These are phyloP conservation scores for Chloroceryle inda DNA, from an alignment of 2,797 vertebrate genomes.

Conservation along the genomic window DNA sequence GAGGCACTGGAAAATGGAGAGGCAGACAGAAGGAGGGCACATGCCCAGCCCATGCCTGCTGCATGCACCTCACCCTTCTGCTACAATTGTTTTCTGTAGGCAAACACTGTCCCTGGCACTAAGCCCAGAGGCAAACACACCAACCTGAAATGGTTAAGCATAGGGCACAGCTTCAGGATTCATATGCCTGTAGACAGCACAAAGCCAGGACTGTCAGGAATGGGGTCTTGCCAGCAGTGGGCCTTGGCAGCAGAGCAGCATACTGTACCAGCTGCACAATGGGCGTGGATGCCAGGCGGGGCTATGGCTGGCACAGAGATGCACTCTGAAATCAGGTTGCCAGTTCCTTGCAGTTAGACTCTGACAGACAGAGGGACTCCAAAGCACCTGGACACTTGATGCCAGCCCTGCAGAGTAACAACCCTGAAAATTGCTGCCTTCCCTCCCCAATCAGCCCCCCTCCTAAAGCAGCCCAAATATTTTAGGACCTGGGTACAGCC, in stretches of 20 bases:
- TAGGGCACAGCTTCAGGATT: slow-evolving; percentile 35
- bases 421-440: slow-evolving; percentile 5
- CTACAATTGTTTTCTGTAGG: rapidly evolving
- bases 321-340: not conserved
- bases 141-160: slow-evolving; percentile 36
- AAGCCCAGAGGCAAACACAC: rapidly evolving
- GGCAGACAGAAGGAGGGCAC: not conserved
- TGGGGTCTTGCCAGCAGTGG: slow-evolving; percentile 29
- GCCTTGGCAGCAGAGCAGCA: not conserved
- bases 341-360: not conserved
- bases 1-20: not conserved
- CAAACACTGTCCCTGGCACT: not conserved
- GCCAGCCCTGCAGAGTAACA: not conserved
- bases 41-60: rapidly evolving
- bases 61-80: not conserved
- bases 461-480: not conserved
- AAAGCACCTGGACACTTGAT: not conserved
- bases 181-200: slow-evolving; percentile 26
- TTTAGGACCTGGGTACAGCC: slow-evolving; percentile 25
- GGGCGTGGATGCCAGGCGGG: not conserved
- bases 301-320: not conserved
- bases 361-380: not conserved
- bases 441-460: not conserved
- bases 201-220: slow-evolving; percentile 69
- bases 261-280: slow-evolving; percentile 37